Percentiles rank a stretch among this genome's conserved stretches.
Conservation (phyloP, 2,797 vertebrate genomes). For the Kryptolebias ocellatus region DNA sequence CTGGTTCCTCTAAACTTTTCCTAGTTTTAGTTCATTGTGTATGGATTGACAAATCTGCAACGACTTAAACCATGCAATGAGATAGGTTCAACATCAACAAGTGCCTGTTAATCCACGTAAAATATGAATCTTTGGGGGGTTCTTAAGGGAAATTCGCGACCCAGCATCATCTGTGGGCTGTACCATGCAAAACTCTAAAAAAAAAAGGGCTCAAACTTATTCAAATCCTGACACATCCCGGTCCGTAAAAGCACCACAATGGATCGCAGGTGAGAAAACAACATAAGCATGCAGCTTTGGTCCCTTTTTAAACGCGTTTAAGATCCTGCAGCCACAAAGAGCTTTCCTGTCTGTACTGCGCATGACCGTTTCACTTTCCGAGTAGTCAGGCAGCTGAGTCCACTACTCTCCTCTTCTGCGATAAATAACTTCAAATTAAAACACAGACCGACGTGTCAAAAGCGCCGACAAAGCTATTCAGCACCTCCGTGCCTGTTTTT, state of each 20-base stretch:
- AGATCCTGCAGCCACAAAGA: conserved; percentile 12
- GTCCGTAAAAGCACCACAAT: neutral
- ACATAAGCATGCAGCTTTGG: conserved; percentile 9
- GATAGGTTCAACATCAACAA: neutral
- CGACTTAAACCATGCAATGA: too few relatives aligned
- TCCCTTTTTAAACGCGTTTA: conserved; percentile 5
- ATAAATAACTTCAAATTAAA: conserved; percentile 52
- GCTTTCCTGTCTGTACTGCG: conserved; percentile 64
- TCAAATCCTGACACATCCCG: neutral
- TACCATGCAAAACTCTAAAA: too few relatives aligned
- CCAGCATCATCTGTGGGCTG: neutral
- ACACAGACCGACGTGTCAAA: conserved; percentile 2
- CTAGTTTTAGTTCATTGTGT: too few relatives aligned
- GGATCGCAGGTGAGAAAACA: neutral
- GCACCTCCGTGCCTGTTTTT: neutral
- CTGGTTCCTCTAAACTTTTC: too few relatives aligned
- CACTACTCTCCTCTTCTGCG: conserved; percentile 27
- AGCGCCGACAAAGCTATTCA: conserved; percentile 21
- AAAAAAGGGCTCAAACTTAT: neutral
- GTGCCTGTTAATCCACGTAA: neutral
- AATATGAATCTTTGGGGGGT: neutral
- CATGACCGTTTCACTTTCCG: conserved; percentile 78
- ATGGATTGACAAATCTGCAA: too few relatives aligned
- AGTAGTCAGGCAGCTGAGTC: conserved; percentile 59
- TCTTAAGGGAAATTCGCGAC: neutral